A percentile compares a stretch with the other conserved stretches of the same genome.
Evolutionary conservation across 2,113 vertebrate genomes (phyloP).

Genomic region (Cricetomys ansorgei): DNA sequence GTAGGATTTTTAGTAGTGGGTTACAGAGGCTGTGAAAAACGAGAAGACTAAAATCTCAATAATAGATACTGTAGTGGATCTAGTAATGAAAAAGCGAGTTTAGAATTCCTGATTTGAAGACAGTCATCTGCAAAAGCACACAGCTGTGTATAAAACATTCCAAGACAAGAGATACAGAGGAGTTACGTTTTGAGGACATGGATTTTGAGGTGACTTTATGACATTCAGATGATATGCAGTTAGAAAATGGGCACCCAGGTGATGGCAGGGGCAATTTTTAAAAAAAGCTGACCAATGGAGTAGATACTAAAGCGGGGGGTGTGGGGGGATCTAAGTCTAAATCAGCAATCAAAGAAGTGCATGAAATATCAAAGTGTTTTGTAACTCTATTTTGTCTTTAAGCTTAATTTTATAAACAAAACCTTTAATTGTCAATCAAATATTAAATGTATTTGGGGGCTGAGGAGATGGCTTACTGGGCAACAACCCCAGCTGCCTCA

Average conservation of each 20-base stretch:
- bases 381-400: neutral
- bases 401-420: neutral
- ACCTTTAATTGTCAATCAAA: neutral
- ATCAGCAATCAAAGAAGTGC: neutral
- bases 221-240: neutral
- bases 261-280: neutral
- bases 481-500: neutral
- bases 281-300: neutral
- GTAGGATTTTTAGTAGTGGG: neutral
- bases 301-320: neutral
- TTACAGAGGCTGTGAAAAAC: neutral
- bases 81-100: neutral
- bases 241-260: neutral
- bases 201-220: neutral
- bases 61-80: neutral
- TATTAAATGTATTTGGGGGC: neutral
- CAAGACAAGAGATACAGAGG: neutral
- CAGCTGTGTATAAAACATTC: neutral
- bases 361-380: neutral
- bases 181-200: neutral
- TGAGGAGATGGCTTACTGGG: neutral
- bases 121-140: neutral
- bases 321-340: neutral
- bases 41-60: neutral
- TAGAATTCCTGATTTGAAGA: neutral